Conservation (phyloP, 2,888 invertebrate species). For the Drosophila basisetae region DNA sequence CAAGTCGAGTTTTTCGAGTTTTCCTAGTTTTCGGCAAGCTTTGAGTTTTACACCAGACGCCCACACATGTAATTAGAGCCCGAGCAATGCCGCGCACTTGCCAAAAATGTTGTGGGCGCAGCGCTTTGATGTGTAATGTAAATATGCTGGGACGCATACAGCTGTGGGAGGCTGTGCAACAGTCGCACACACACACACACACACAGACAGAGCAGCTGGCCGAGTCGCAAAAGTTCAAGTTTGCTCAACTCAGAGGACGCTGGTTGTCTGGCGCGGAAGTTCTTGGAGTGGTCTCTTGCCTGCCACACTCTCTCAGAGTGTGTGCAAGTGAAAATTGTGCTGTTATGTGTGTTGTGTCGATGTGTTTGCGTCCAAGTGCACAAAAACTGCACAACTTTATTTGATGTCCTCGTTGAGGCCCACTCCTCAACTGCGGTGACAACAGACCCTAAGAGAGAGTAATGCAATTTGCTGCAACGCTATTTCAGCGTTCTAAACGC, state of each 20-base stretch:
- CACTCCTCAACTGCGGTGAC: constrained; percentile 59
- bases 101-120: constrained; percentile 77
- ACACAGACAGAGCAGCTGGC: constrained; percentile 52
- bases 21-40: constrained; percentile 27
- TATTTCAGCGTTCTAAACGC: constrained; percentile 25
- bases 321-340: constrained; percentile 74
- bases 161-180: constrained; percentile 36
- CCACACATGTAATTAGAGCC: constrained; percentile 78
- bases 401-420: constrained; percentile 38
- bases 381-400: constrained; percentile 55
- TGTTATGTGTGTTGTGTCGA: constrained; percentile 74
- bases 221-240: constrained; percentile 77
- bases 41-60: constrained; percentile 36
- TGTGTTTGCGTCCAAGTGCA: constrained; percentile 79
- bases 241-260: constrained; percentile 60
- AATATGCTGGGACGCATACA: constrained; percentile 13
- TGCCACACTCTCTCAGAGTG: constrained; percentile 47
- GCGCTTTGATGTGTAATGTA: constrained; percentile 59
- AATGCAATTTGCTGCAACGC: constrained; percentile 51
- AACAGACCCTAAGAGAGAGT: constrained; percentile 53
- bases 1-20: constrained; percentile 56
- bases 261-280: constrained; percentile 69
- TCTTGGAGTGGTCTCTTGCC: constrained; percentile 53
- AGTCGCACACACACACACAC: constrained; percentile 18
- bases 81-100: constrained; percentile 67